Evolutionary conservation across 2,888 invertebrate species (phyloP), one percentile per base, ranked within the genome.

Genomic region (Neoascia interrupta): DNA sequence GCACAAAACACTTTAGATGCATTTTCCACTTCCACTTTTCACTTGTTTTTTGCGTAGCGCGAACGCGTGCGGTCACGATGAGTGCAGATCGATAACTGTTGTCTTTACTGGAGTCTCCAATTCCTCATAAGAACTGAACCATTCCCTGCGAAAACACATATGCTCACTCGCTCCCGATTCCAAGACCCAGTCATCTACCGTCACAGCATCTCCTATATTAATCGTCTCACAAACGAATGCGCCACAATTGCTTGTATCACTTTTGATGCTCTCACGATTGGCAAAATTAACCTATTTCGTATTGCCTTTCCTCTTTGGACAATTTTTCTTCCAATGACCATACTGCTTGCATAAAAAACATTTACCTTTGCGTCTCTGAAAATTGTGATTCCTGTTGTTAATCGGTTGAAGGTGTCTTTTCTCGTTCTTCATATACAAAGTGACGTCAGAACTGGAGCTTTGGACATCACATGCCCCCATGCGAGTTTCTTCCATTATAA

Each of bases 401-500:
- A n/a, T n/a, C n/a, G n/a, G 28, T 19, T 53, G 37, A 23, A 11
- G 23, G n/a, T 37, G 23, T 10, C 21, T 58, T 28, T 34, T 58
- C 41, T 11, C n/a, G 31, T 58, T 56, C 13, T 28, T 63, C 10
- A 11, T 21, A 28, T 15, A 47, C 15, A 63, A 18, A 3, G 19
- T 23, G 21, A 2, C 43, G 39, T 43, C 23, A 2, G 47, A 15
- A 26, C n/a, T 37, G 8, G 16, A 1, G 13, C 41, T 41, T 53
- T 34, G n/a, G n/a, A n/a, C 1, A 5, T 28, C 39, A n/a, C n/a
- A n/a, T n/a, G n/a, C n/a, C 16, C 15, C 18, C 28, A 31, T n/a
- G 21, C 18, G 21, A 60, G 43, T 28, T 61, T 76, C 64, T 47
- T 69, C 69, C 58, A 69, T 58, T 6, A 69, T 54, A 6, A 58